These are phyloP conservation scores for Leucosticte australis DNA, from an alignment of 2,113 vertebrate species.

Conservation along the genomic window DNA sequence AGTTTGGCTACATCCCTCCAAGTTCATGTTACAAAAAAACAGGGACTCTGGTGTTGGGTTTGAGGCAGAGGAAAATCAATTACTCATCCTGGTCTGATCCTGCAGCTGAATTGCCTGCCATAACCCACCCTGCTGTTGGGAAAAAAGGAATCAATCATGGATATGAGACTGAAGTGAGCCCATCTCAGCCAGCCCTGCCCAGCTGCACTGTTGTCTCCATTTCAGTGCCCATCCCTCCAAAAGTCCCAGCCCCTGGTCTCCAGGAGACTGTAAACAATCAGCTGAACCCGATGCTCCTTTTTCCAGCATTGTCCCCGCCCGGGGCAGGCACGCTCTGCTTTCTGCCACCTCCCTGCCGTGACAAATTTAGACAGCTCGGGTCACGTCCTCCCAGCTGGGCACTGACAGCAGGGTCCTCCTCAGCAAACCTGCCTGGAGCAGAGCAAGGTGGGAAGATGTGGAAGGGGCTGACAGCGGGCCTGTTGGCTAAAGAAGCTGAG, in stretches of 20 bases:
- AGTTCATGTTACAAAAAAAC: background rate
- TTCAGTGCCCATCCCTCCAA: background rate
- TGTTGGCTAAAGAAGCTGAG: too few species aligned
- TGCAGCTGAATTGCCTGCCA: background rate
- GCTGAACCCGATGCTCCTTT: background rate
- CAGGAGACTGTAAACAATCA: background rate
- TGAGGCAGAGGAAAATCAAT: background rate
- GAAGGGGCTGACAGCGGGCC: too few species aligned
- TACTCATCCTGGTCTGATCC: background rate
- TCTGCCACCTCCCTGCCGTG: background rate
- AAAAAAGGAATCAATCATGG: background rate
- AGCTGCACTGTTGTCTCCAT: background rate
- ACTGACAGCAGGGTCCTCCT: background rate
- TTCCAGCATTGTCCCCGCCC: background rate
- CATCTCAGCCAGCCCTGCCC: background rate
- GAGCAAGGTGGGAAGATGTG: background rate
- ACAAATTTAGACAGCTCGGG: conserved; percentile 4
- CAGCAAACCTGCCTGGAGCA: background rate
- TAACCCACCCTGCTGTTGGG: background rate
- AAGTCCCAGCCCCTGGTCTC: background rate
- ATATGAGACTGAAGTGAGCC: background rate
- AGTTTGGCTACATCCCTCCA: background rate
- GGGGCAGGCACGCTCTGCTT: background rate
- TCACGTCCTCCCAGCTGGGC: background rate
- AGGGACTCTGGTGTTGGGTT: background rate